Conservation (phyloP, 2,888 invertebrate species). For the Hyppa rectilinea region DNA sequence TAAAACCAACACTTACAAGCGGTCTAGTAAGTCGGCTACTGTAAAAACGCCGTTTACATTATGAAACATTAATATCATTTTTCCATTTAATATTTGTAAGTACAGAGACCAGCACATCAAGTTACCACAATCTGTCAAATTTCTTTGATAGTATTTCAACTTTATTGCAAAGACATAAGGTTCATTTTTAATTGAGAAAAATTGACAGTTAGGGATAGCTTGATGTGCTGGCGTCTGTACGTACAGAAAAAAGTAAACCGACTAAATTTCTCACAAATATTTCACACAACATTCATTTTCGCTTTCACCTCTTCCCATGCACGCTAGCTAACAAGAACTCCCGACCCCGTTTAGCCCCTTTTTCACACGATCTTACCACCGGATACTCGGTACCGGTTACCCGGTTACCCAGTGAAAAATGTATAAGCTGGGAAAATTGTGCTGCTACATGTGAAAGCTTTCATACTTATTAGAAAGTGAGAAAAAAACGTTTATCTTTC, state of each 20-base stretch:
- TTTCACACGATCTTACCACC: neutral
- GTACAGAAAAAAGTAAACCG: neutral
- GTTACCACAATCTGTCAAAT: no score
- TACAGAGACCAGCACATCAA: no score
- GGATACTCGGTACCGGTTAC: slow-evolving; percentile 12
- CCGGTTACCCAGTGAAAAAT: neutral
- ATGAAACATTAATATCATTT: neutral
- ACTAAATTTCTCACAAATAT: neutral
- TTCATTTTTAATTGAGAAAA: no score
- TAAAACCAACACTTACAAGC: no score
- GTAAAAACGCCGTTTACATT: neutral
- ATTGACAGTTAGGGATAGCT: no score
- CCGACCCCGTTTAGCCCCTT: neutral
- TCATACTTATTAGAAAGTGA: neutral
- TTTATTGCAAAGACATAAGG: no score
- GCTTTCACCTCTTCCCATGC: neutral
- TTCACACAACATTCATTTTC: neutral
- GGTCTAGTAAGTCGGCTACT: neutral
- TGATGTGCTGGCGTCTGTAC: no score
- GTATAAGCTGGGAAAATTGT: neutral
- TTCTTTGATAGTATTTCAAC: no score
- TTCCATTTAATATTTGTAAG: no score
- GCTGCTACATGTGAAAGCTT: neutral
- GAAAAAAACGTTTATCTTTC: neutral
- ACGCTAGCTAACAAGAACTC: neutral